phyloP scores from a whole-genome alignment of 2,113 vertebrate genomes.

The Himantopus leucocephalus region DNA sequence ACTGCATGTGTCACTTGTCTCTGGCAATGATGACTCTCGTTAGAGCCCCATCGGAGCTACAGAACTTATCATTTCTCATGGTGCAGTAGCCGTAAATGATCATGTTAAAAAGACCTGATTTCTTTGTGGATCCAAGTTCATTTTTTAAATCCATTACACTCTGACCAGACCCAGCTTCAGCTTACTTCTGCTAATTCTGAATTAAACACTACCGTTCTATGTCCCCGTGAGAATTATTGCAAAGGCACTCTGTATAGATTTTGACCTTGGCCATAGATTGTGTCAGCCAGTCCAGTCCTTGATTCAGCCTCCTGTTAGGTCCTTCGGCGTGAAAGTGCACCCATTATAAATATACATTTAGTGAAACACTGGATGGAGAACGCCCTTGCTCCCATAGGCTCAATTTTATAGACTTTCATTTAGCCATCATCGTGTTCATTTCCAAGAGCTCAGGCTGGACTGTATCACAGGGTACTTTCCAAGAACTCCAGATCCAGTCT shows the following conservation, averaged over 20 bases:
- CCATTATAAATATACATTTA: not conserved
- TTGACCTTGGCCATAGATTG: not conserved
- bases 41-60: not conserved
- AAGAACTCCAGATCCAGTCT: not conserved
- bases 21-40: not conserved
- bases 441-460: not conserved
- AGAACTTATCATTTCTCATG: not conserved
- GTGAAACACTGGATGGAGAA: not conserved
- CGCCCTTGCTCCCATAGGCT: not conserved
- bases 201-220: not conserved
- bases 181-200: not conserved
- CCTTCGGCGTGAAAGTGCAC: not conserved
- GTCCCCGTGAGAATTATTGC: not conserved
- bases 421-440: not conserved
- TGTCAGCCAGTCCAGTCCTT: not conserved
- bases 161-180: not conserved
- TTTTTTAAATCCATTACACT: not conserved
- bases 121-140: not conserved
- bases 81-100: not conserved
- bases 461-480: not conserved
- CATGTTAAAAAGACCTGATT: not conserved
- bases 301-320: not conserved
- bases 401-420: not conserved
- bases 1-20: slow-evolving; percentile 2
- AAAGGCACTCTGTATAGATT: rapidly evolving